Conservation (phyloP, 2,113 vertebrate species). For the Oxyruncus cristatus region DNA sequence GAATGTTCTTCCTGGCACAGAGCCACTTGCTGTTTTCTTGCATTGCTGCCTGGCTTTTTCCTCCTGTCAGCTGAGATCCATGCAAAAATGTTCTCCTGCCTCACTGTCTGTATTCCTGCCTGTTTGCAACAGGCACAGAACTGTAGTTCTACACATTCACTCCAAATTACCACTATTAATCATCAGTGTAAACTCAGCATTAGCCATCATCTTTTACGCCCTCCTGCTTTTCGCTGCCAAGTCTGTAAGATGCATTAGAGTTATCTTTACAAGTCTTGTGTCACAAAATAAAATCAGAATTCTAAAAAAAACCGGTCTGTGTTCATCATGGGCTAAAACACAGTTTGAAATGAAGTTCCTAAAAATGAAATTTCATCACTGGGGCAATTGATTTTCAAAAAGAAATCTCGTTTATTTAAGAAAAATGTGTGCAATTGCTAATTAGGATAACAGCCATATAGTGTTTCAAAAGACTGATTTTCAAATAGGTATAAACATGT, state of each 20-base stretch:
- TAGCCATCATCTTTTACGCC: neutral
- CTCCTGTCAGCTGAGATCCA: slow-evolving; percentile 33
- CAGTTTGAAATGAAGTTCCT: neutral
- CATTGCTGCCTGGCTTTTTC: neutral
- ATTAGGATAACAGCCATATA: neutral
- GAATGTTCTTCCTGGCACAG: slow-evolving; percentile 33
- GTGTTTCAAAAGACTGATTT: neutral
- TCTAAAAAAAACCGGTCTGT: neutral
- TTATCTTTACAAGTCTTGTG: neutral
- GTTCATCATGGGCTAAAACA: neutral
- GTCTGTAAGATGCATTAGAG: neutral
- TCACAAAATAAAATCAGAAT: neutral
- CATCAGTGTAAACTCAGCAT: neutral
- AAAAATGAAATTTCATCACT: neutral
- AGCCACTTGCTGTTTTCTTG: slow-evolving; percentile 26
- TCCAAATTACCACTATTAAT: neutral
- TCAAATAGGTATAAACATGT: neutral
- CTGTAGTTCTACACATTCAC: neutral
- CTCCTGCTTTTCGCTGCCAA: neutral
- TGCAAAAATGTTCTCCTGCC: neutral
- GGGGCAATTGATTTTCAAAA: neutral
- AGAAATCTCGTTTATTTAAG: neutral
- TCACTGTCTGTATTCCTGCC: neutral
- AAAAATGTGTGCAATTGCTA: neutral
- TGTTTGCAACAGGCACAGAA: neutral